Conservation (phyloP, 2,113 vertebrate genomes). For the Bubo scandiacus region DNA sequence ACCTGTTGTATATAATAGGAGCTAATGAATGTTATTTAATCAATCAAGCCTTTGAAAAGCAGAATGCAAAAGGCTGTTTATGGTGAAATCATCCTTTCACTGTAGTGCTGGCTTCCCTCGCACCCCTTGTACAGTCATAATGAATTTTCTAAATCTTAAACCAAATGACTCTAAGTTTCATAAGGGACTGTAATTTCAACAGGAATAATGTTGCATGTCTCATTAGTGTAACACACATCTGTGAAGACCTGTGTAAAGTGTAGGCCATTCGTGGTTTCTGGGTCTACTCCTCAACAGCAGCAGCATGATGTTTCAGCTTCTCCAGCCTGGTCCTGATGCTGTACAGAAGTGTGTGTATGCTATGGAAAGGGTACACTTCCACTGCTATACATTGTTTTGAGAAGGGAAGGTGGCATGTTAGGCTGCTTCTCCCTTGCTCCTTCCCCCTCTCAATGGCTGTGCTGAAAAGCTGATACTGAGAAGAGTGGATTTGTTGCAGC, state of each 20-base stretch:
- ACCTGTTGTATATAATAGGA: background rate
- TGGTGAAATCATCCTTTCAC: background rate
- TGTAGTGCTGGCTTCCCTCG: background rate
- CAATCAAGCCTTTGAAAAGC: background rate
- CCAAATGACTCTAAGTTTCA: background rate
- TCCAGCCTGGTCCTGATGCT: background rate
- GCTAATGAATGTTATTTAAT: background rate
- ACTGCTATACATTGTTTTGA: accelerated
- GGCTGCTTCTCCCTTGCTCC: background rate
- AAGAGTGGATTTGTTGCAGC: background rate
- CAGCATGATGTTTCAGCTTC: background rate
- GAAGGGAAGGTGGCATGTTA: background rate
- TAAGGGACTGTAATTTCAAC: background rate
- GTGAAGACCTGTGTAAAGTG: background rate
- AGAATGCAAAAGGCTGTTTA: background rate
- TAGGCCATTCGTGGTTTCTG: accelerated
- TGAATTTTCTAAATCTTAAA: background rate
- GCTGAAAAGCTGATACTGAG: background rate
- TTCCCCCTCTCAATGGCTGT: background rate
- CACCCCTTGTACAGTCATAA: background rate
- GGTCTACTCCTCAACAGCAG: background rate
- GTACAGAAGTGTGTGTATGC: accelerated
- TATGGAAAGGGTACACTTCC: no score
- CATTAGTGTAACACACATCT: accelerated
- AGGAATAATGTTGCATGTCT: background rate